These are phyloP conservation scores for Nannospalax galili DNA, from an alignment of 2,113 vertebrate species.

Conservation along the genomic window DNA sequence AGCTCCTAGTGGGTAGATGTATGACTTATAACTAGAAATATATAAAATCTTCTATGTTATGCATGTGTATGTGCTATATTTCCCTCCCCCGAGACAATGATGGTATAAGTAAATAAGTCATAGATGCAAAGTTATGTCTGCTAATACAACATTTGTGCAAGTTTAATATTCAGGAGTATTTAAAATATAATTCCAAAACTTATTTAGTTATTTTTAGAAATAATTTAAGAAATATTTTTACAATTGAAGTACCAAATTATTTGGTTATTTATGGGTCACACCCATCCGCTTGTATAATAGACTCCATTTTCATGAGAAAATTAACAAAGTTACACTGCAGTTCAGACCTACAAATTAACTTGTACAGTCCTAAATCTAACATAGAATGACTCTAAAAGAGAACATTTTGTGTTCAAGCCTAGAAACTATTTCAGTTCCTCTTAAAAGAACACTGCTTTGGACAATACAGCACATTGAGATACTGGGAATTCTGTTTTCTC, in stretches of 20 bases:
- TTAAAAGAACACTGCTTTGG: constrained; percentile 35
- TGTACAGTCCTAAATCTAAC: constrained; percentile 62
- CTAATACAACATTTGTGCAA: constrained; percentile 14
- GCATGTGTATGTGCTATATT: neutral
- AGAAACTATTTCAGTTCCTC: constrained; percentile 60
- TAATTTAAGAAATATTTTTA: constrained; percentile 46
- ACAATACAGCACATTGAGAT: neutral
- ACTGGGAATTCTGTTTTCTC: neutral
- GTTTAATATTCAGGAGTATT: neutral
- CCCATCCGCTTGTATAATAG: constrained; percentile 54
- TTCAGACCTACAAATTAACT: constrained; percentile 75
- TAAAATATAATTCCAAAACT: constrained; percentile 48
- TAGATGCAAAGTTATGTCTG: constrained; percentile 9
- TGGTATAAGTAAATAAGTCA: neutral
- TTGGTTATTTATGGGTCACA: constrained; percentile 63
- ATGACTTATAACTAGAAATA: constrained; percentile 45
- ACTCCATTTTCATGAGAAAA: constrained; percentile 66
- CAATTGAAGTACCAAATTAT: constrained; percentile 51
- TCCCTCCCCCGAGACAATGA: neutral
- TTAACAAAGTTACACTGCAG: constrained; percentile 59
- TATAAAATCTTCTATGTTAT: neutral
- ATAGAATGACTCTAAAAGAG: constrained; percentile 62
- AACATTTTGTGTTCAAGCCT: constrained; percentile 53
- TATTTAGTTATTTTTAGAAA: constrained; percentile 17
- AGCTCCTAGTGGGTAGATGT: neutral